Percentiles rank a stretch among this genome's conserved stretches.
Conservation (phyloP, 2,888 invertebrate species). For the Galeopsomyia nigrocyanea region DNA sequence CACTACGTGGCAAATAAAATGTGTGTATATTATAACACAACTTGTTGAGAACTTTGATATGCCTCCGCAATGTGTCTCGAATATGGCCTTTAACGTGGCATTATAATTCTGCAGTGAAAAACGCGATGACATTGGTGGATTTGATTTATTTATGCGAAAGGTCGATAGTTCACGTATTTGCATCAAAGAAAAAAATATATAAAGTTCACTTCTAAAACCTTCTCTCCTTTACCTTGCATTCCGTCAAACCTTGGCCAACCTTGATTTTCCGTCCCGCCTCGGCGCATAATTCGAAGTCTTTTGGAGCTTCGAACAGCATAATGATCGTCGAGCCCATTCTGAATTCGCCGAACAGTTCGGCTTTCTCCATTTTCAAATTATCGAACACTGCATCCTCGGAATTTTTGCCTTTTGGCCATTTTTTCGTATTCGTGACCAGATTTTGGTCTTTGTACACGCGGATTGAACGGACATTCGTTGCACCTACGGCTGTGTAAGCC, state of each 20-base stretch:
- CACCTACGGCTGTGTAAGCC: slow-evolving; percentile 96
- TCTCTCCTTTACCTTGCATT: slow-evolving; percentile 26
- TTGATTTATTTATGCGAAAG: too few species aligned
- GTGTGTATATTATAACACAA: too few species aligned
- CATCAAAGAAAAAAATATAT: too few species aligned
- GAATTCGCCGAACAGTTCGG: slow-evolving; percentile 95
- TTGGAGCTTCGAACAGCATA: slow-evolving; percentile 94
- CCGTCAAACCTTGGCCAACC: slow-evolving; percentile 60
- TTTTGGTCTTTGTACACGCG: slow-evolving; percentile 89
- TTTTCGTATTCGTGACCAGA: slow-evolving; percentile 79
- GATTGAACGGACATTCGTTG: slow-evolving; percentile 98
- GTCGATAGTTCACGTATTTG: too few species aligned
- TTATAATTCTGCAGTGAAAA: too few species aligned
- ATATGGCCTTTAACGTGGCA: too few species aligned
- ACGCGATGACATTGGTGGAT: too few species aligned
- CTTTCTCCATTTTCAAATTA: slow-evolving; percentile 75
- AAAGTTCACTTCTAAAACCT: slow-evolving; percentile 9
- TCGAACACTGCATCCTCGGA: slow-evolving; percentile 71
- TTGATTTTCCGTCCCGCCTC: slow-evolving; percentile 59
- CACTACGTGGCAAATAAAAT: too few species aligned
- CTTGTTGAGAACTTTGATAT: too few species aligned
- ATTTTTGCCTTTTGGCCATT: slow-evolving; percentile 72
- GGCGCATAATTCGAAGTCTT: slow-evolving; percentile 74
- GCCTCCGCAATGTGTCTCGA: too few species aligned
- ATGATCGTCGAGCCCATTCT: slow-evolving; percentile 98